These are phyloP conservation scores for Sisor rabdophorus DNA, from an alignment of 2,113 vertebrate species.

Conservation along the genomic window DNA sequence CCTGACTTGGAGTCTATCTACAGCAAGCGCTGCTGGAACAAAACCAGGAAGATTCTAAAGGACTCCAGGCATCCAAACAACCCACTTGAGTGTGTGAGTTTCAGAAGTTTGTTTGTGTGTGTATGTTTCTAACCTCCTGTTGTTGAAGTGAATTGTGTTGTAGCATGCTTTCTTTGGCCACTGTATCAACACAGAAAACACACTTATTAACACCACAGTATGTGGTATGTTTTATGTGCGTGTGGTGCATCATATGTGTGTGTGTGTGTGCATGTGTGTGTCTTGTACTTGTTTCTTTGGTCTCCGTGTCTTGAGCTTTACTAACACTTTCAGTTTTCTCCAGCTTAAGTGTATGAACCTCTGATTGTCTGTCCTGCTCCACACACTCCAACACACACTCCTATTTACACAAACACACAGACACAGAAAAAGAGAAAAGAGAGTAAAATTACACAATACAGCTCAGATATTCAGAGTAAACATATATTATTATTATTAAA, in stretches of 20 bases:
- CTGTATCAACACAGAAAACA: background rate
- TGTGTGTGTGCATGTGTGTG: background rate
- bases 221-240: background rate
- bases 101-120: too few relatives aligned
- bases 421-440: slow-evolving; percentile 30
- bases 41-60: too few relatives aligned
- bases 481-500: too few relatives aligned
- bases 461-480: too few relatives aligned
- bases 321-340: background rate
- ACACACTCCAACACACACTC: slow-evolving; percentile 15
- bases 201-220: background rate
- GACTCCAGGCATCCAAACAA: too few relatives aligned
- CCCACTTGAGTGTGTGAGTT: too few relatives aligned
- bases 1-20: too few relatives aligned
- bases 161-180: background rate
- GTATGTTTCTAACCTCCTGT: slow-evolving; percentile 34
- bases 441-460: too few relatives aligned
- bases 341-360: slow-evolving; percentile 11
- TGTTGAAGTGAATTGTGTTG: slow-evolving; percentile 27
- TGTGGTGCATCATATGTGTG: background rate
- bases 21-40: too few relatives aligned
- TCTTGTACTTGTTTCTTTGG: background rate
- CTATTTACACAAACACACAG: background rate
- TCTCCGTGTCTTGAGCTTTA: background rate
- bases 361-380: background rate